Evolutionary conservation across 2,797 vertebrate genomes (phyloP), one percentile per base, ranked within the genome.

Genomic region (Epinephelus malabaricus): DNA sequence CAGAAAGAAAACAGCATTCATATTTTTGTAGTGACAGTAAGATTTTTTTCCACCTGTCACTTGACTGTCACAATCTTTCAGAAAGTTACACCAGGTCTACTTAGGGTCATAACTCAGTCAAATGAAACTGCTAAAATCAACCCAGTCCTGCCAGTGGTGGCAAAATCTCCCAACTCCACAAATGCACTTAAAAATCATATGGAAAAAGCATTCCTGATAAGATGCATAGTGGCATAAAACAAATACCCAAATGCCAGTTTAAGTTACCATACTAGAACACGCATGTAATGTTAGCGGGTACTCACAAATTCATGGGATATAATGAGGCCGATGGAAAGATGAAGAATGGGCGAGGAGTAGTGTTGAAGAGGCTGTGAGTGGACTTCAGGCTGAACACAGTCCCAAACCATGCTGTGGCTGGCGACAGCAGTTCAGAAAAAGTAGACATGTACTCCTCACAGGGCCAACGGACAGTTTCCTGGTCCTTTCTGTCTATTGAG

Each of bases 101-200:
- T 61, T 49, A 0, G 10, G 59, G 18, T 17, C 51, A 27, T 3
- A 27, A 18, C 45, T 53, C 46, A 66, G 19, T 46, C 45, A 60
- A 55, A 61, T 45, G 14, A 50, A 62, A n/a, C 30, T 15, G 14
- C 27, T 30, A 23, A 34, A 68, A 21, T 21, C 21, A 21, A 18
- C 51, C 65, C 40, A 40, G 3, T 27, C 11, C 38, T 23, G 1
- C 25, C 17, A 30, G 10, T 25, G 34, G 6, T 3, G 0, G 49
- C 15, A 43, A 15, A 40, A 50, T 18, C 27, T 51, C n/a, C 7
- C 7, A 17, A 34, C 13, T 23, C 30, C 13, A 62, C 27, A 38
- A 43, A 74, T 21, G 4, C 18, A 62, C 50, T 73, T 43, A 38
- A 19, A 56, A 51, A 71, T 45, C 5, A 64, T 15, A 25, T 27